Evolutionary conservation across 2,888 invertebrate genomes (phyloP), one percentile per base, ranked within the genome.

Genomic region (Heliconius aoede): DNA sequence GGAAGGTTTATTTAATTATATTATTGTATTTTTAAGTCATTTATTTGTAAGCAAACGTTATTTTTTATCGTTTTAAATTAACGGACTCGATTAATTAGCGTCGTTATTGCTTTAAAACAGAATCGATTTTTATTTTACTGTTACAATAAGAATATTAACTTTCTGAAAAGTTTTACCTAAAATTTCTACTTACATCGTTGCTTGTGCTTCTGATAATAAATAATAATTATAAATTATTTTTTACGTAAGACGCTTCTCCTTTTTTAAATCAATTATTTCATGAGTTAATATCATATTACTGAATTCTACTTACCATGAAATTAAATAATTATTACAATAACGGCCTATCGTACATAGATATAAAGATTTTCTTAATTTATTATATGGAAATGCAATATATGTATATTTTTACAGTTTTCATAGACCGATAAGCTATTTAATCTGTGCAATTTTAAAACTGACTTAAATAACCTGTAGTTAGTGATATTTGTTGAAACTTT

Each of bases 371-470:
- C 36, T 32, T 36, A 36, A 32, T 64, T 64, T 21, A 30, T 28
- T 64, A n/a, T 64, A 64, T 64, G 11, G 32, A 32, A 64, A 64
- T 30, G n/a, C 4, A 4, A 65, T 36, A n/a, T 36, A 64, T 64
- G 32, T 30, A 64, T 62, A 62, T 62, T n/a, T 64, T 32, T 64
- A 30, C n/a, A 64, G 30, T 32, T 65, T 65, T 5, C 13, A 64
- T 18, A 64, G 15, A 51, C 13, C 51, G n/a, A 55, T 69, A 55
- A 69, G 21, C 21, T 46, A 46, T 46, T 21, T 11, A 69, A 21
- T 69, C 36, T 36, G 36, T 65, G 65, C 65, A 24, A 65, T 65
- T 65, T 15, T 30, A 69, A 67, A 26, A 69, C 55, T 55, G 55
- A 65, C 36, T 15, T 69, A 69, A 51, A 24, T 61, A 68, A 74